Evolutionary conservation across 2,797 vertebrate species (phyloP), one percentile per base, ranked within the genome.

Genomic region (Neostethus bicornis): DNA sequence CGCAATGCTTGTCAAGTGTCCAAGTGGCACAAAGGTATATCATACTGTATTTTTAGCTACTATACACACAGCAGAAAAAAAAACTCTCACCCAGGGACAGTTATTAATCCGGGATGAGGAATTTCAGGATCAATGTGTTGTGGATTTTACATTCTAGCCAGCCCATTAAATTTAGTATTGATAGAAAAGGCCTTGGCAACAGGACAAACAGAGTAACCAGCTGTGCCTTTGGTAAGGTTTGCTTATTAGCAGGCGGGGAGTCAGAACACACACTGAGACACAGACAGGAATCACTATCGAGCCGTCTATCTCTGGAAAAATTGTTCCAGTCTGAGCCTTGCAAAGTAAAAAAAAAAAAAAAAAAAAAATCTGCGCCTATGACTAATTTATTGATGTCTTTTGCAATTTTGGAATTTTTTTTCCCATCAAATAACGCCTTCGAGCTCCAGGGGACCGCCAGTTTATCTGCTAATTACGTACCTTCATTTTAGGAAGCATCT

Each of bases 181-280:
- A 77, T 66, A 58, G 73, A 51, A 66, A 61, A 74, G 62, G 60
- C 63, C 61, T 67, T 54, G 66, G 70, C 79, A 80, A 81, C 80
- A 68, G 82, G 73, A 73, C 73, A 75, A 76, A 75, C 65, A 70
- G 73, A 67, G 72, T 48, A 74, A 70, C 75, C 80, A 74, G 76
- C 80, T 79, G 79, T 75, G 84, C 66, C 77, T 79, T 74, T 81
- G 55, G 73, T 70, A 52, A 71, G 68, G 68, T 73, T 77, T 85
- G 62, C 81, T 89, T 80, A 81, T 86, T 87, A 88, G 73, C 77
- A 79, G 74, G 61, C 77, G 37, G 73, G 75, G 59, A 81, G 82
- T 77, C 77, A 73, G 65, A 80, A 67, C 73, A 73, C 84, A 79
- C 68, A 70, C 62, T 54, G 70, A 77, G 75, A 71, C 70, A 31